Percentiles rank a stretch among this genome's conserved stretches.
phyloP scores from a whole-genome alignment of 2,888 invertebrate species.

The Uloborus plumipes region DNA sequence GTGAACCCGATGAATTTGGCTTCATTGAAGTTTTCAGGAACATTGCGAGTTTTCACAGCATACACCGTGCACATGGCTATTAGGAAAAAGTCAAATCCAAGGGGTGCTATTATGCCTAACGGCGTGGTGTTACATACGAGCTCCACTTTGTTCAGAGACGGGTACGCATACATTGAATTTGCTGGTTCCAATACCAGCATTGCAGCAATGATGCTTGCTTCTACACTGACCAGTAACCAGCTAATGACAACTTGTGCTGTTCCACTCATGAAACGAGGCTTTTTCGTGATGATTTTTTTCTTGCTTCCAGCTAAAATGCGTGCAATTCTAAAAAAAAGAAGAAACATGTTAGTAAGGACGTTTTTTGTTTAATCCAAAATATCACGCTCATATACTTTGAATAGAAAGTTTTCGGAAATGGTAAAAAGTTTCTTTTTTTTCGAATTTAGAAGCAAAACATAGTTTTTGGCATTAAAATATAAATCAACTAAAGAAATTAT shows the following conservation, averaged over 20 bases:
- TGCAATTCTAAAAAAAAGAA: constrained; percentile 79
- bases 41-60: constrained; percentile 93
- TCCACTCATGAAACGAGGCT: constrained; percentile 93
- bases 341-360: too few relatives aligned
- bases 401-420: too few relatives aligned
- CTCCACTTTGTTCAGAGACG: constrained; percentile 74
- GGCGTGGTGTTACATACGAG: constrained; percentile 78
- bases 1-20: constrained; percentile 86
- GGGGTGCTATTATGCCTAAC: constrained; percentile 81
- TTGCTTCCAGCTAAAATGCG: constrained; percentile 97
- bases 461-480: too few relatives aligned
- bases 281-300: constrained; percentile 87
- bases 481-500: too few relatives aligned
- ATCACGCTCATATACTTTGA: too few relatives aligned
- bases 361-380: too few relatives aligned
- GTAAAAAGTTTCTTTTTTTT: too few relatives aligned
- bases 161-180: constrained; percentile 75
- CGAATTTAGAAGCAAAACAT: too few relatives aligned
- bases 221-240: constrained; percentile 86
- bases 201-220: constrained; percentile 80
- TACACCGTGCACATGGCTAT: constrained; percentile 91
- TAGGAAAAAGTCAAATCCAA: constrained; percentile 81
- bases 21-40: constrained; percentile 98
- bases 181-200: constrained; percentile 78
- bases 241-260: constrained; percentile 89